Conservation (phyloP, 2,888 invertebrate species). For the Drosophila antonietae region DNA sequence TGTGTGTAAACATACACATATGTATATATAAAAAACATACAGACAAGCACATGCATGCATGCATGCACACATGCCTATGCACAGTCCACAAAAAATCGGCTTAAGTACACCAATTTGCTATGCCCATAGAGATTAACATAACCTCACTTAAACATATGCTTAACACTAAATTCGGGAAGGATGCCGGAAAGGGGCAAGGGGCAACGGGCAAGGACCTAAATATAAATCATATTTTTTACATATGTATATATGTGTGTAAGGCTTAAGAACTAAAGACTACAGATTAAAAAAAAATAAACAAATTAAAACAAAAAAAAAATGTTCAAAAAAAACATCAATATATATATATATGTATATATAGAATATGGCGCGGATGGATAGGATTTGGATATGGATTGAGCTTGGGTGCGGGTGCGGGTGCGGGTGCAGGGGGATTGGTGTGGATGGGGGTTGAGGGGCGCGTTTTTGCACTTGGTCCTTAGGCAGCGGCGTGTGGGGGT, state of each 20-base stretch:
- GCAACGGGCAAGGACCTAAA: background rate
- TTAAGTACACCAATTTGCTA: conserved; percentile 38
- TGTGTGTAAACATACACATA: conserved; percentile 25
- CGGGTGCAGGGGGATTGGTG: too few relatives aligned
- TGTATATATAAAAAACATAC: conserved; percentile 2
- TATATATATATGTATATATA: background rate
- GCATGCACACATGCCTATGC: background rate
- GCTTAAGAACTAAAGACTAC: conserved; percentile 7
- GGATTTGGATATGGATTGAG: background rate
- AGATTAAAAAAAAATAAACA: conserved; percentile 1
- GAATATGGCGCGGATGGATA: background rate
- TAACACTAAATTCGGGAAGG: conserved; percentile 6
- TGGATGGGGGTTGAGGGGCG: background rate
- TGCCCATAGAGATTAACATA: conserved; percentile 65
- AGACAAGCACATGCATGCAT: background rate
- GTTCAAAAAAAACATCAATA: background rate
- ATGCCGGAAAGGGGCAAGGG: background rate
- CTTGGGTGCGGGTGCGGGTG: background rate
- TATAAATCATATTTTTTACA: conserved; percentile 20
- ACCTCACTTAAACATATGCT: conserved; percentile 65
- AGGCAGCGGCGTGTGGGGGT: background rate
- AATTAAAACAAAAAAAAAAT: conserved; percentile 1
- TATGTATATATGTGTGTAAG: conserved; percentile 1
- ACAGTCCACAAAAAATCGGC: conserved; percentile 38
- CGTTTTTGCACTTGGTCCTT: conserved; percentile 1